Evolutionary conservation across 2,888 invertebrate genomes (phyloP).

Genomic region (Epistrophe eligans): DNA sequence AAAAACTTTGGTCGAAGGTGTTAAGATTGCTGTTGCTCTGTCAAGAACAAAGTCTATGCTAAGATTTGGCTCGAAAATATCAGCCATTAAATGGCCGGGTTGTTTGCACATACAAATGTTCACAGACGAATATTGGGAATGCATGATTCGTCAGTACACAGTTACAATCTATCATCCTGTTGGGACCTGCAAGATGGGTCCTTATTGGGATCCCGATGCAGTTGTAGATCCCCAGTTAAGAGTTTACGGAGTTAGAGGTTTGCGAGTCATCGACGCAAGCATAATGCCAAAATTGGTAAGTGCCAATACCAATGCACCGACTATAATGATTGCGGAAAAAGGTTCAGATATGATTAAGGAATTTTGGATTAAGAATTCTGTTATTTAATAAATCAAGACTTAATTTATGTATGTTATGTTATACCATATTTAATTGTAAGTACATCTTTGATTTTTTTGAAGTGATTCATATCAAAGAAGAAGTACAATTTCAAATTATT

Average conservation of each 20-base stretch:
- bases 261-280: constrained; percentile 93
- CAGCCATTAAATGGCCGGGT: constrained; percentile 90
- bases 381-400: constrained; percentile 78
- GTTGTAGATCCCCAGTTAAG: constrained; percentile 92
- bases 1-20: constrained; percentile 92
- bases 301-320: constrained; percentile 94
- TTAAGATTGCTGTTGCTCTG: constrained; percentile 92
- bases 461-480: background rate
- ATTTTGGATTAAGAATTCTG: constrained; percentile 88
- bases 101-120: constrained; percentile 88
- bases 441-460: constrained; percentile 1
- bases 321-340: constrained; percentile 96
- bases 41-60: constrained; percentile 91
- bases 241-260: constrained; percentile 91
- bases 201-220: constrained; percentile 92
- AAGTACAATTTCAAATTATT: background rate
- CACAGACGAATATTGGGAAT: constrained; percentile 93
- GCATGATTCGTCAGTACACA: constrained; percentile 93
- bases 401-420: background rate
- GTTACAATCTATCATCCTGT: constrained; percentile 94
- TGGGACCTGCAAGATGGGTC: constrained; percentile 95
- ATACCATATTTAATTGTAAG: background rate
- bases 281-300: constrained; percentile 94
- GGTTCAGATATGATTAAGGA: constrained; percentile 94
- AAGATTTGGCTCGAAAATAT: constrained; percentile 89